These are phyloP conservation scores for Sycobia sp. DNA, from an alignment of 1,140 invertebrate species.

Conservation along the genomic window DNA sequence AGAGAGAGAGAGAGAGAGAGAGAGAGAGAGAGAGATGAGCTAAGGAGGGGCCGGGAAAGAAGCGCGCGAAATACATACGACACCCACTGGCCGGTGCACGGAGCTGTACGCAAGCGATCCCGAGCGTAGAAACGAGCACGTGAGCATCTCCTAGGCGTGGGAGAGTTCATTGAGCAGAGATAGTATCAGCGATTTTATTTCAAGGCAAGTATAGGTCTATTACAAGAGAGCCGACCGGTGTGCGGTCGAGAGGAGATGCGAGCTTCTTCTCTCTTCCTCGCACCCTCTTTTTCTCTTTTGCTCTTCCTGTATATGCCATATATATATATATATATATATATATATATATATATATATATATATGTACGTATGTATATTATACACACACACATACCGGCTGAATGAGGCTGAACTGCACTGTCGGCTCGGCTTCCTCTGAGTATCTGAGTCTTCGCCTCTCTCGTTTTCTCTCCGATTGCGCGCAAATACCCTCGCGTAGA, in stretches of 20 bases:
- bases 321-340: background rate
- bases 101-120: no score
- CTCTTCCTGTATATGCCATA: slow-evolving; percentile 17
- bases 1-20: background rate
- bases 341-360: no score
- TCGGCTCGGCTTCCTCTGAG: no score
- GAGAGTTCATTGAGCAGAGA: slow-evolving; percentile 62
- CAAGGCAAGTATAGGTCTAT: slow-evolving; percentile 59
- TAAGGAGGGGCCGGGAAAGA: background rate
- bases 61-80: slow-evolving; percentile 33
- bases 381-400: background rate
- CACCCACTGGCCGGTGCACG: slow-evolving; percentile 39
- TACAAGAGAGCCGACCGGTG: slow-evolving; percentile 42
- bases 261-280: slow-evolving; percentile 7
- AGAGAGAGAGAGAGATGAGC: background rate
- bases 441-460: background rate
- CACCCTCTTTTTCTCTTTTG: background rate
- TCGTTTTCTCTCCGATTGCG: background rate
- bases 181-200: slow-evolving; percentile 62
- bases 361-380: no score
- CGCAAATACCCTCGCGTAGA: background rate
- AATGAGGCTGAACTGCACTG: no score
- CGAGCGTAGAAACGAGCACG: slow-evolving; percentile 27
- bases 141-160: slow-evolving; percentile 57
- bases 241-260: slow-evolving; percentile 7